phyloP scores from a whole-genome alignment of 2,113 vertebrate species.

The Daphoenositta chrysoptera region DNA sequence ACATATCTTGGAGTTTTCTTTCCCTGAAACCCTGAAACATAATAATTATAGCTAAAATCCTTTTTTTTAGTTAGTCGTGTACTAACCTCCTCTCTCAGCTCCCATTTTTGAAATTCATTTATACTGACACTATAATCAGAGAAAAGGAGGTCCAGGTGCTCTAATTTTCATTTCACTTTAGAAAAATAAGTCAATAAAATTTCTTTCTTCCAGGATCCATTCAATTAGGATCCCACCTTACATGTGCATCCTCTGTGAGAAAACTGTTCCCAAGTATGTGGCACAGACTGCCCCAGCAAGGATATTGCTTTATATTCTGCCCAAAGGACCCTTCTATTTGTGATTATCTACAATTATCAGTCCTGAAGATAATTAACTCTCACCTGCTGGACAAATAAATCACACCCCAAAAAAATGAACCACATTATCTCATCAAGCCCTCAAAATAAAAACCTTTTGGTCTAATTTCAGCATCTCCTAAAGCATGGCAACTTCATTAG shows the following conservation, averaged over 20 bases:
- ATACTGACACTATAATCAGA: background rate
- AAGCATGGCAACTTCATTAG: background rate
- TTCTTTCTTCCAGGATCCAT: background rate
- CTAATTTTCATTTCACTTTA: background rate
- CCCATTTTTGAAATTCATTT: background rate
- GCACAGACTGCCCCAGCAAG: background rate
- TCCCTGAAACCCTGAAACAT: background rate
- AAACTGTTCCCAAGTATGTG: background rate
- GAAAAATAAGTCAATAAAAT: background rate
- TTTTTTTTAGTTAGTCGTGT: background rate
- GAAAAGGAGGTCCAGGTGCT: background rate
- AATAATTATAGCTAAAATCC: background rate
- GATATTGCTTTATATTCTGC: background rate
- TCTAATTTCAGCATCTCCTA: background rate
- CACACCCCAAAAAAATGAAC: background rate
- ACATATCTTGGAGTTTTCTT: background rate
- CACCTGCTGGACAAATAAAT: background rate
- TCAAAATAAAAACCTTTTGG: background rate
- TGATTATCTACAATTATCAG: background rate
- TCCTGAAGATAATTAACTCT: background rate
- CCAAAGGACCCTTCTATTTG: background rate
- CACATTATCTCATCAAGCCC: background rate
- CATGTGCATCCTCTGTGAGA: background rate
- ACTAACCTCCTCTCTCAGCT: background rate
- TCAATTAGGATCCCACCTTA: background rate